These are phyloP conservation scores for Magallana gigas DNA, from an alignment of 1,140 invertebrate genomes.

Conservation along the genomic window DNA sequence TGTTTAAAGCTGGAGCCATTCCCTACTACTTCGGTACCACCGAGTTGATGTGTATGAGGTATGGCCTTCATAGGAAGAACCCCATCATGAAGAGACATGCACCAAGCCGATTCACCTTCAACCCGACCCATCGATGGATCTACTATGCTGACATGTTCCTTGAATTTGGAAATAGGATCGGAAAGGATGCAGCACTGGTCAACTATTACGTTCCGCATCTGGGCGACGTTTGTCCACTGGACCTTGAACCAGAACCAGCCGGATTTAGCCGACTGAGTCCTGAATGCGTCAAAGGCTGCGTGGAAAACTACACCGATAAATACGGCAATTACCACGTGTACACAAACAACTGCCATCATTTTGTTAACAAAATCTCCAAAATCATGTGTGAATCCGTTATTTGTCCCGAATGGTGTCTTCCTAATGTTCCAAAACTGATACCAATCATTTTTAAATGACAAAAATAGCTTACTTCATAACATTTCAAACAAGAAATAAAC, in stretches of 20 bases:
- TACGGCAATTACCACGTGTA: slow-evolving; percentile 40
- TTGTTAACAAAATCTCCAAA: slow-evolving; percentile 38
- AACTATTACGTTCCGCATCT: background rate
- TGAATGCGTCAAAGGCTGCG: slow-evolving; percentile 39
- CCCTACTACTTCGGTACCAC: slow-evolving; percentile 46
- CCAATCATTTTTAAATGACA: background rate
- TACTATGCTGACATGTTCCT: slow-evolving; percentile 26
- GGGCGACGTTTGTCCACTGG: background rate
- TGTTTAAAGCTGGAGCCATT: slow-evolving; percentile 4
- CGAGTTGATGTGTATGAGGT: slow-evolving; percentile 39
- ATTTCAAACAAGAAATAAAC: too few species aligned
- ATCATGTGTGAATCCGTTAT: slow-evolving; percentile 19
- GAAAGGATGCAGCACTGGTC: background rate
- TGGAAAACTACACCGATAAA: slow-evolving; percentile 34
- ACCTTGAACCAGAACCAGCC: background rate
- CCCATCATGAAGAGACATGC: background rate
- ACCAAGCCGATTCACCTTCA: background rate
- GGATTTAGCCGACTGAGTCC: slow-evolving; percentile 36
- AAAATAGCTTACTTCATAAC: background rate
- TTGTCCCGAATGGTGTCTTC: slow-evolving; percentile 42
- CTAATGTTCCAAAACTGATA: too few species aligned
- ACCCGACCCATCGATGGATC: slow-evolving; percentile 33
- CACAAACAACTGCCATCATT: slow-evolving; percentile 42
- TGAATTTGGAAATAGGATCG: slow-evolving; percentile 39
- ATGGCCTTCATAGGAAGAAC: slow-evolving; percentile 6